These are phyloP conservation scores for Naja naja DNA, from an alignment of 2,113 vertebrate species.

Conservation along the genomic window DNA sequence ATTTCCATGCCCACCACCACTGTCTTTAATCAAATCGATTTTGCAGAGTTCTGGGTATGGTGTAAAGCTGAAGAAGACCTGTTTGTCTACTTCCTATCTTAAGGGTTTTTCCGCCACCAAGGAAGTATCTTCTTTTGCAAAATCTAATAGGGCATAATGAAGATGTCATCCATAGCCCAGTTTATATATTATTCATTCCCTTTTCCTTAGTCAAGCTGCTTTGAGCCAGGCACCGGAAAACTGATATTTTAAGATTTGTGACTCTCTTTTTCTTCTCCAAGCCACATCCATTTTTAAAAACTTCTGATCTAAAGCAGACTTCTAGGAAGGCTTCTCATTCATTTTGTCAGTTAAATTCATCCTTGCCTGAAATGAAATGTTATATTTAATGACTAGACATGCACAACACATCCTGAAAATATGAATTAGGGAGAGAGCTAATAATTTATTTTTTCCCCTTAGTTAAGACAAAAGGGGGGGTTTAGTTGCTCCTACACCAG, in stretches of 20 bases:
- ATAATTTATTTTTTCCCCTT: background rate
- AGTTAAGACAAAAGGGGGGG: background rate
- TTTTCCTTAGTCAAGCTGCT: background rate
- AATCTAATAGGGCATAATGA: background rate
- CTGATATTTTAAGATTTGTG: background rate
- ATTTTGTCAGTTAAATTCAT: background rate
- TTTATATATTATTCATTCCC: background rate
- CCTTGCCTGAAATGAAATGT: background rate
- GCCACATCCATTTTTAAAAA: background rate
- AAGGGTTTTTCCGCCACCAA: background rate
- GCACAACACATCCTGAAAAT: background rate
- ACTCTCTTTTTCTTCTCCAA: background rate
- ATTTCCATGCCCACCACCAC: background rate
- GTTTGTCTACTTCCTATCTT: background rate
- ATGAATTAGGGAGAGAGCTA: background rate
- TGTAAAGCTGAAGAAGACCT: background rate
- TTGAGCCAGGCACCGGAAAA: background rate
- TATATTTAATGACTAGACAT: background rate
- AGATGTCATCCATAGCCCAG: background rate
- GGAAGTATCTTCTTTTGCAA: background rate
- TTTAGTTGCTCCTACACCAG: background rate
- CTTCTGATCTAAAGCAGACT: background rate
- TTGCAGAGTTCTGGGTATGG: background rate
- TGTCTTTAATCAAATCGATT: background rate
- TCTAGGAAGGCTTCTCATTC: background rate